Percentiles rank a stretch among this genome's conserved stretches.
These are phyloP conservation scores for Drosophila cardini DNA, from an alignment of 1,140 invertebrate species.

Conservation along the genomic window DNA sequence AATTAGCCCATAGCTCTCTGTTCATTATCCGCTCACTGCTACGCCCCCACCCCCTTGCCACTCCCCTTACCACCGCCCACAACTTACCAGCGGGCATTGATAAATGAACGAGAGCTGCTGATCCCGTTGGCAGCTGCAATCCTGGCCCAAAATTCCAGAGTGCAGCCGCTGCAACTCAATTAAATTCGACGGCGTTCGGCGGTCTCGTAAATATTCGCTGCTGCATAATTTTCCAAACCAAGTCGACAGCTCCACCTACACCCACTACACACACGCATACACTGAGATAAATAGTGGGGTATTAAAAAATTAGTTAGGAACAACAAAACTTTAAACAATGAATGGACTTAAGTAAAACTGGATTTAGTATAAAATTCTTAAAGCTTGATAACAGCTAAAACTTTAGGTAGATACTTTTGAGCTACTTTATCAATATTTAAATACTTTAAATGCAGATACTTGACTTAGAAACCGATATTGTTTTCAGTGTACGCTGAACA, in stretches of 20 bases:
- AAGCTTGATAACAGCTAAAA: too few relatives aligned
- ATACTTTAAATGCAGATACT: too few relatives aligned
- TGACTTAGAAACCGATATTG: too few relatives aligned
- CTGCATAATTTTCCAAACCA: constrained; percentile 65
- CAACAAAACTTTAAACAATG: too few relatives aligned
- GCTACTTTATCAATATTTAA: too few relatives aligned
- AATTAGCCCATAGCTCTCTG: constrained; percentile 31
- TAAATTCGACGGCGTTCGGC: constrained; percentile 68
- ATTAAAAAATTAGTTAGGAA: too few relatives aligned
- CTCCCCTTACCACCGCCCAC: not conserved
- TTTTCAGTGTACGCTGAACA: not conserved
- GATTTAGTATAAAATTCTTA: too few relatives aligned
- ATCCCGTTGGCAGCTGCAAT: constrained; percentile 41
- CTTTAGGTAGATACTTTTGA: too few relatives aligned
- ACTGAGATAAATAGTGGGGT: too few relatives aligned
- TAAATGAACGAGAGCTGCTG: constrained; percentile 26
- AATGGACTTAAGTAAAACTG: too few relatives aligned
- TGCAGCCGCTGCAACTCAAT: constrained; percentile 72
- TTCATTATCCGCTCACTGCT: not conserved
- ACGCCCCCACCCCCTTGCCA: not conserved
- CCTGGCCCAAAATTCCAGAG: constrained; percentile 31
- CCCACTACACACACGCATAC: constrained; percentile 7
- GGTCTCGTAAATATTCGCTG: constrained; percentile 50
- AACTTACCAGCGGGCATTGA: constrained; percentile 1
- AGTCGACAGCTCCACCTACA: constrained; percentile 1